Evolutionary conservation across 2,113 vertebrate species (phyloP).

Genomic region (Regulus satrapa): DNA sequence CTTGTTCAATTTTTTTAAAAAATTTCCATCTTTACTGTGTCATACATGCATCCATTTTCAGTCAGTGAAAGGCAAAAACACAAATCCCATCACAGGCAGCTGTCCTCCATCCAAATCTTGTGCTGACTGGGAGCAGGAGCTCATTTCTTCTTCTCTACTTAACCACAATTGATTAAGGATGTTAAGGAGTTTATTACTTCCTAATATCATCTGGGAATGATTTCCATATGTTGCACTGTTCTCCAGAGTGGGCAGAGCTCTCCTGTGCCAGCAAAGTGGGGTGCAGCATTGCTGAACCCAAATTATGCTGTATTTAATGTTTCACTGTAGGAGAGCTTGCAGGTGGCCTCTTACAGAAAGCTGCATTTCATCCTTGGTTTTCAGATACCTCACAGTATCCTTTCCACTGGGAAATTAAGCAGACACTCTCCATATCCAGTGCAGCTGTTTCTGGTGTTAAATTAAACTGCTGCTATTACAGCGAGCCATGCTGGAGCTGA

Average conservation of each 20-base stretch:
- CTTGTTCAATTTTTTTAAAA: not conserved
- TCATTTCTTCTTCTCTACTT: not conserved
- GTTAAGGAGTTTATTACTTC: not conserved
- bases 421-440: slow-evolving; percentile 1
- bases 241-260: not conserved
- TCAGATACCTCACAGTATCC: not conserved
- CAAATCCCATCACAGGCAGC: not conserved
- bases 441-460: slow-evolving; percentile 40
- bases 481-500: not conserved
- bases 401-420: slow-evolving; percentile 39
- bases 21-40: not conserved
- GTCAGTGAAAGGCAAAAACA: not conserved
- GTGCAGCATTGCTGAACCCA: not conserved
- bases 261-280: not conserved
- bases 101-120: not conserved
- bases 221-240: not conserved
- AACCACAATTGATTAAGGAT: not conserved
- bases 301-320: fast-evolving
- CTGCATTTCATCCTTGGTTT: not conserved
- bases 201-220: not conserved
- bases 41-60: not conserved
- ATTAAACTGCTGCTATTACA: slow-evolving; percentile 31
- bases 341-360: not conserved
- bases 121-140: not conserved
- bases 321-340: not conserved